These are phyloP conservation scores for Myrmophylax atrothorax DNA, from an alignment of 2,113 vertebrate genomes.

Conservation along the genomic window DNA sequence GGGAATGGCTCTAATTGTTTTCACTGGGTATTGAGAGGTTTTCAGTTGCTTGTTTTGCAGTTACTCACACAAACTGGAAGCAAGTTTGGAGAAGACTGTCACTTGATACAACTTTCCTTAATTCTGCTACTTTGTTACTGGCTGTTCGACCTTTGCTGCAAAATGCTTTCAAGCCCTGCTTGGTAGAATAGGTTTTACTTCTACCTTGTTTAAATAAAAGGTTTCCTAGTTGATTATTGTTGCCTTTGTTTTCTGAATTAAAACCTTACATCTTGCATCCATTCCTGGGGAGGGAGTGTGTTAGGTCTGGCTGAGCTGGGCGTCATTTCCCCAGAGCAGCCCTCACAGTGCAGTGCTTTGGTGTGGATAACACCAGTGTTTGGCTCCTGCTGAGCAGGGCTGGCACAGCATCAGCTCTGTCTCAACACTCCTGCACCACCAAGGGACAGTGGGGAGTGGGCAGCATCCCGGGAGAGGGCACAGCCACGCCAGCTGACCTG, in stretches of 20 bases:
- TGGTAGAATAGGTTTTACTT: not conserved
- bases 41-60: not conserved
- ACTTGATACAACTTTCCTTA: not conserved
- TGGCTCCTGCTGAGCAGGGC: not conserved
- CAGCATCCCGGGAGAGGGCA: too few relatives aligned
- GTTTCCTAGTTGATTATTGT: not conserved
- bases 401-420: not conserved
- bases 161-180: not conserved
- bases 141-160: not conserved
- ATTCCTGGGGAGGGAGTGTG: not conserved
- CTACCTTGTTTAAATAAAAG: conserved; percentile 42
- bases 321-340: not conserved
- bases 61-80: not conserved
- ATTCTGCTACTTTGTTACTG: not conserved
- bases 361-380: not conserved
- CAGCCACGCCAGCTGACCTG: not conserved
- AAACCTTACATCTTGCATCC: not conserved
- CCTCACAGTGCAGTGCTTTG: not conserved
- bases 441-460: not conserved
- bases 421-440: not conserved
- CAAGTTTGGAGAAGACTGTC: not conserved
- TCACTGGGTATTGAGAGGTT: not conserved
- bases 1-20: not conserved
- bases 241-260: not conserved
- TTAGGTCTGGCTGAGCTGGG: not conserved